These are phyloP conservation scores for Campodea augens DNA, from an alignment of 1,140 invertebrate genomes.

Conservation along the genomic window DNA sequence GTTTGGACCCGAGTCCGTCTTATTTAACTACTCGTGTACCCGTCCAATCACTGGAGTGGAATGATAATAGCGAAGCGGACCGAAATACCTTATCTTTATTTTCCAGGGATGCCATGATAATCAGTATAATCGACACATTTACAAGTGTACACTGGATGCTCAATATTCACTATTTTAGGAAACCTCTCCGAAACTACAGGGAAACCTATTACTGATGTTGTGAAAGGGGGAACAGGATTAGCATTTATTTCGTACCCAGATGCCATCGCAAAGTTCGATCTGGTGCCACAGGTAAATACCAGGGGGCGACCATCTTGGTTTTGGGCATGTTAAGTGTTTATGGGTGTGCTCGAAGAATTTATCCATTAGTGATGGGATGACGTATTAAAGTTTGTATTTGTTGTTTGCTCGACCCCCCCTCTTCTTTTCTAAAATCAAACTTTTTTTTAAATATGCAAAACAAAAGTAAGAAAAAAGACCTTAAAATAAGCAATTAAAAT, in stretches of 20 bases:
- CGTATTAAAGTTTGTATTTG: no score
- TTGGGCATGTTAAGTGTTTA: no score
- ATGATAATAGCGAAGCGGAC: background rate
- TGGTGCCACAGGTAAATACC: conserved; percentile 48
- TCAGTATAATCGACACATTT: conserved; percentile 29
- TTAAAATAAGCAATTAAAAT: no score
- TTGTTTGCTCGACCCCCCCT: no score
- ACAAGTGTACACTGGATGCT: conserved; percentile 67
- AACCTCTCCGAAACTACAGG: conserved; percentile 20
- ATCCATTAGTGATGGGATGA: no score
- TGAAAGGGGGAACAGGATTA: conserved; percentile 46
- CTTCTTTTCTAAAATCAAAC: no score
- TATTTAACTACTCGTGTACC: background rate
- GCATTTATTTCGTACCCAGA: conserved; percentile 79
- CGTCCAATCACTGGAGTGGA: background rate
- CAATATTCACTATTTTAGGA: conserved; percentile 69
- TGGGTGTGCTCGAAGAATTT: no score
- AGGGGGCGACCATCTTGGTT: no score
- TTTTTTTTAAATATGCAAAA: no score
- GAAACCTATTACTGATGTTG: conserved; percentile 39
- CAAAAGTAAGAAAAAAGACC: no score
- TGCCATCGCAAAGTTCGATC: conserved; percentile 60
- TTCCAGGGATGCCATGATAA: conserved; percentile 28
- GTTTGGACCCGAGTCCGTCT: background rate
- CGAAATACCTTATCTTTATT: background rate